A percentile compares a stretch with the other conserved stretches of the same genome.
Conservation (phyloP, 2,113 vertebrate genomes). For the Formicarius rufipectus region DNA sequence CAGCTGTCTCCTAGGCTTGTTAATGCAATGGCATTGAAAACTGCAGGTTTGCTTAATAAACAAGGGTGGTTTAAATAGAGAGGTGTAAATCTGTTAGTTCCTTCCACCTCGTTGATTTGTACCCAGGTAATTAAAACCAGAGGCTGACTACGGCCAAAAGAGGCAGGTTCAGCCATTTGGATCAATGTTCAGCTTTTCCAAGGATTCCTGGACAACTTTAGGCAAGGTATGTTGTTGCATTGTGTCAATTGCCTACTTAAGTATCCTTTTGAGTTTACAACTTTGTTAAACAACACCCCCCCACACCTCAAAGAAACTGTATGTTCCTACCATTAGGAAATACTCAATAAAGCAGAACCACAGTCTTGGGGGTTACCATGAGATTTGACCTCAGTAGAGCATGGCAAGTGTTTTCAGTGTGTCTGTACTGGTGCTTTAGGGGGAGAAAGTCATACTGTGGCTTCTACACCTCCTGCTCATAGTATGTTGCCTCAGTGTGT, state of each 20-base stretch:
- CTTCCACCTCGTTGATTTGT: not conserved
- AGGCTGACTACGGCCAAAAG: not conserved
- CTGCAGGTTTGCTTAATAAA: not conserved
- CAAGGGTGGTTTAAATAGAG: not conserved
- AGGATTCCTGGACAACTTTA: not conserved
- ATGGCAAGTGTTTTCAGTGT: not conserved
- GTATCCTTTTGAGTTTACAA: not conserved
- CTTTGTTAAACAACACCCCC: not conserved
- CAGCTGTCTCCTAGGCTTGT: not conserved
- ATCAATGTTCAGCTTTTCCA: not conserved
- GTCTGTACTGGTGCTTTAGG: not conserved
- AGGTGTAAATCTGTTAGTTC: not conserved
- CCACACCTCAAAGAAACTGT: rapidly evolving
- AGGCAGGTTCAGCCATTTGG: not conserved
- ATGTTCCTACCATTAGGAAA: not conserved
- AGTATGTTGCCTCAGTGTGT: not conserved
- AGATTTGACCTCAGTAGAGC: not conserved
- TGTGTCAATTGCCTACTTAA: not conserved
- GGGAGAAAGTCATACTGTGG: not conserved
- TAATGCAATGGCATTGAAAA: not conserved
- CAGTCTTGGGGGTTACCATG: not conserved
- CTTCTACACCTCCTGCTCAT: not conserved
- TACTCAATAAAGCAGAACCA: not conserved
- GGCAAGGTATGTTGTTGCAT: not conserved
- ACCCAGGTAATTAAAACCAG: not conserved